A percentile compares a stretch with the other conserved stretches of the same genome.
Conservation (phyloP, 1,140 invertebrate genomes). For the Brachionus plicatilis region DNA sequence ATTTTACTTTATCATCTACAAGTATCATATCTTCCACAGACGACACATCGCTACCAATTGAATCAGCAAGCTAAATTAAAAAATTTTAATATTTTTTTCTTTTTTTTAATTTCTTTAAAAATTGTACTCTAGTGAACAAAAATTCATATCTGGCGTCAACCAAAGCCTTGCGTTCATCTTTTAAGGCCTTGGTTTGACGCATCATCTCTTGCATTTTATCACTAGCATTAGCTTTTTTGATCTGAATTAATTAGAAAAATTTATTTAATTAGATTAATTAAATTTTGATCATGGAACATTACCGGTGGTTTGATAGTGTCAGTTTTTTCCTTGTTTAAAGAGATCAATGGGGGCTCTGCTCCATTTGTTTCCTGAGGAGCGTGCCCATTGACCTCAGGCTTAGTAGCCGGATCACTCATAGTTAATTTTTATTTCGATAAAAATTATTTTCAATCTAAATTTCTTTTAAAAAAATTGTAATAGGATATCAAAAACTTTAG, state of each 20-base stretch:
- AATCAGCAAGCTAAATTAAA: background rate
- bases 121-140: constrained; percentile 36
- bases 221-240: background rate
- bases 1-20: constrained; percentile 53
- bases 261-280: no score
- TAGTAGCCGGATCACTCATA: constrained; percentile 13
- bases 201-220: constrained; percentile 29
- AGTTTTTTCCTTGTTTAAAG: constrained; percentile 27
- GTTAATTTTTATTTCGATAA: background rate
- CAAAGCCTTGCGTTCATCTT: constrained; percentile 12
- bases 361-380: background rate
- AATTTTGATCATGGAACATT: background rate
- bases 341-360: constrained; percentile 10
- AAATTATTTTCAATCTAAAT: background rate
- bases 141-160: constrained; percentile 41
- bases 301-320: background rate
- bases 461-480: background rate
- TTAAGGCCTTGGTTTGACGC: constrained; percentile 34
- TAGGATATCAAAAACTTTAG: background rate
- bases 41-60: constrained; percentile 46
- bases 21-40: constrained; percentile 52
- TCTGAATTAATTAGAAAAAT: background rate
- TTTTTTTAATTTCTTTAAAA: background rate
- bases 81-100: background rate
- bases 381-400: background rate